phyloP scores from a whole-genome alignment of 2,113 vertebrate genomes.

The Phylloscopus whistleri region DNA sequence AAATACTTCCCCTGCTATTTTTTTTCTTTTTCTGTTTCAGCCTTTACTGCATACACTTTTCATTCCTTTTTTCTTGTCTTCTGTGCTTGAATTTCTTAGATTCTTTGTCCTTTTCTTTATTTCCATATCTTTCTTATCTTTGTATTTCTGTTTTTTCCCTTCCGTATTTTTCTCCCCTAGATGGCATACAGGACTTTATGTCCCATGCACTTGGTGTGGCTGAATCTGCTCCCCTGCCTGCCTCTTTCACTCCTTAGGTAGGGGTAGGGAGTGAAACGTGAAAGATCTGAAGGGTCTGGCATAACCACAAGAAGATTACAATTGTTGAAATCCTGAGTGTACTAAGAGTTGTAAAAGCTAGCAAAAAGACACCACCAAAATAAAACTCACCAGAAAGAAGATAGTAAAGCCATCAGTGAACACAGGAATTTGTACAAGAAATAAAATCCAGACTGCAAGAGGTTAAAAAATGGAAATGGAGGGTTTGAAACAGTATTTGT shows the following conservation, averaged over 20 bases:
- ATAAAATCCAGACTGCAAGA: not conserved
- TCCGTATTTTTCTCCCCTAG: not conserved
- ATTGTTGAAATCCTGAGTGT: not conserved
- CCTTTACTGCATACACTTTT: not conserved
- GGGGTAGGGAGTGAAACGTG: not conserved
- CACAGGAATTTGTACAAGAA: not conserved
- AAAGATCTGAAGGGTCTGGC: not conserved
- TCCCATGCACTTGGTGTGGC: accelerated
- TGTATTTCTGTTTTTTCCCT: not conserved
- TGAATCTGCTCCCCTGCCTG: not conserved
- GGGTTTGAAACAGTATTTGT: not conserved
- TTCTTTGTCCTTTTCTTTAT: not conserved
- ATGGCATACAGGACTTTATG: not conserved
- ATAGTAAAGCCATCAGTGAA: not conserved
- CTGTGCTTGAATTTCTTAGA: not conserved
- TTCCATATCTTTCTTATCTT: not conserved
- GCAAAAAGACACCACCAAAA: not conserved
- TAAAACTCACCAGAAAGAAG: not conserved
- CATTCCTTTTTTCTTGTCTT: not conserved
- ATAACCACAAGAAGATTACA: not conserved
- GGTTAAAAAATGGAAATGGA: not conserved
- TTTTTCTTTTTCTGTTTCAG: not conserved
- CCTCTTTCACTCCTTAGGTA: not conserved
- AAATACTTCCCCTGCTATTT: not conserved
- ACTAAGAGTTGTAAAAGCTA: not conserved